A percentile compares a stretch with the other conserved stretches of the same genome.
Evolutionary conservation across 2,888 invertebrate species (phyloP).

Genomic region (Diogma glabrata): DNA sequence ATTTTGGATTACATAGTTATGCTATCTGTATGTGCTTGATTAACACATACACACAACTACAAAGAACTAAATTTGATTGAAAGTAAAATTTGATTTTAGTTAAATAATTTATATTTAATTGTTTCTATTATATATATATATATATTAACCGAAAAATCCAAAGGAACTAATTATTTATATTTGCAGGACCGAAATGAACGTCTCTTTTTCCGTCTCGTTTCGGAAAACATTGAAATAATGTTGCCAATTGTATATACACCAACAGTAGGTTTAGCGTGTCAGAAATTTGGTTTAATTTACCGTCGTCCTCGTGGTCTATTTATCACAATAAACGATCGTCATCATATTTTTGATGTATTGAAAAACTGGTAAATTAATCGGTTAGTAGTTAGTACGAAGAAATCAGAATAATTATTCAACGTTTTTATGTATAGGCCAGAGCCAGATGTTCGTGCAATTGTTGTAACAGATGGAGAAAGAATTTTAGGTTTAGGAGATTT

Average conservation of each 20-base stretch:
- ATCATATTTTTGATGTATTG: slow-evolving; percentile 76
- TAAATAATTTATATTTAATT: no score
- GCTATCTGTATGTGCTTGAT: no score
- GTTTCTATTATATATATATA: no score
- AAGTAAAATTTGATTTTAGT: no score
- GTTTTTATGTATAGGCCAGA: slow-evolving; percentile 52
- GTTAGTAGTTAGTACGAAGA: slow-evolving; percentile 12
- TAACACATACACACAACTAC: no score
- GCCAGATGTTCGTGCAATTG: slow-evolving; percentile 72
- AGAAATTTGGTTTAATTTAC: slow-evolving; percentile 91
- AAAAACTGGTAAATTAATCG: slow-evolving; percentile 30
- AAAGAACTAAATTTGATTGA: no score
- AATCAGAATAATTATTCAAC: slow-evolving; percentile 6
- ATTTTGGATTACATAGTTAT: no score
- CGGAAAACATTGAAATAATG: slow-evolving; percentile 85
- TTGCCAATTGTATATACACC: slow-evolving; percentile 98
- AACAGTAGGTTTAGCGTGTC: slow-evolving; percentile 93
- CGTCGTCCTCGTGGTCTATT: slow-evolving; percentile 90
- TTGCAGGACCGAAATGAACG: slow-evolving; percentile 90
- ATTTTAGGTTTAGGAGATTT: slow-evolving; percentile 94
- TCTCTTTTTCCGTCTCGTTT: slow-evolving; percentile 83
- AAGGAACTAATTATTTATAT: slow-evolving; percentile 7
- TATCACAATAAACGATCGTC: slow-evolving; percentile 89
- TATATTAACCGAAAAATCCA: no score
- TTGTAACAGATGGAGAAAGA: slow-evolving; percentile 94